These are phyloP conservation scores for Anguilla anguilla DNA, from an alignment of 2,797 vertebrate species.

Conservation along the genomic window DNA sequence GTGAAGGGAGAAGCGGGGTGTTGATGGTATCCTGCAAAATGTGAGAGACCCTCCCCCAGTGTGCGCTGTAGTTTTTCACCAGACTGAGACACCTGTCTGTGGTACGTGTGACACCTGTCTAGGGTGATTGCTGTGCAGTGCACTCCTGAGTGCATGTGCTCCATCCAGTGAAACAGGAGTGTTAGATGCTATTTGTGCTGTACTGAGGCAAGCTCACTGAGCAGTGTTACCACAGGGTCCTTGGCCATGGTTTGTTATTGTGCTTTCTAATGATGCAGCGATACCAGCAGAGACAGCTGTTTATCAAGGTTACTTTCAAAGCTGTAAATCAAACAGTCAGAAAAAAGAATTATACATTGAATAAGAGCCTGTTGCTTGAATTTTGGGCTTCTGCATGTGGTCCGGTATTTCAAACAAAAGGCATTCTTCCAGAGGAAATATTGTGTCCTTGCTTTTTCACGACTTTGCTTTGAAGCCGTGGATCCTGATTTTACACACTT, in stretches of 20 bases:
- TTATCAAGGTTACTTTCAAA: slow-evolving; percentile 2
- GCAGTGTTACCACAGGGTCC: neutral
- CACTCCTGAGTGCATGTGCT: neutral
- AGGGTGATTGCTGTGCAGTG: neutral
- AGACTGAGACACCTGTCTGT: slow-evolving; percentile 9
- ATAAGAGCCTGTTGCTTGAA: neutral
- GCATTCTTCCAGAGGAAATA: neutral
- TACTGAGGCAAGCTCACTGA: neutral
- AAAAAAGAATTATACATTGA: slow-evolving; percentile 6
- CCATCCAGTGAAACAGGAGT: neutral
- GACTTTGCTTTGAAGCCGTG: slow-evolving; percentile 26
- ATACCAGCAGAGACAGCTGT: neutral
- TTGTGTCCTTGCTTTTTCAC: neutral
- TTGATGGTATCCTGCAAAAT: slow-evolving; percentile 22
- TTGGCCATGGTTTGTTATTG: neutral
- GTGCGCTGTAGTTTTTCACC: slow-evolving; percentile 34
- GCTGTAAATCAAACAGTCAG: neutral
- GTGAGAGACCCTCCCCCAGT: slow-evolving; percentile 15
- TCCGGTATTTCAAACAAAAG: slow-evolving; percentile 9
- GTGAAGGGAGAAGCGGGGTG: slow-evolving; percentile 1
- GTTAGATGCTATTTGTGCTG: neutral
- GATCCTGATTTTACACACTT: neutral
- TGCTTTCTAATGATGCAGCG: neutral
- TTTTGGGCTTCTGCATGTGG: neutral
- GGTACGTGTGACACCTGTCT: neutral